Evolutionary conservation across 2,113 vertebrate genomes (phyloP), one percentile per base, ranked within the genome.

Genomic region (Heterotis niloticus): DNA sequence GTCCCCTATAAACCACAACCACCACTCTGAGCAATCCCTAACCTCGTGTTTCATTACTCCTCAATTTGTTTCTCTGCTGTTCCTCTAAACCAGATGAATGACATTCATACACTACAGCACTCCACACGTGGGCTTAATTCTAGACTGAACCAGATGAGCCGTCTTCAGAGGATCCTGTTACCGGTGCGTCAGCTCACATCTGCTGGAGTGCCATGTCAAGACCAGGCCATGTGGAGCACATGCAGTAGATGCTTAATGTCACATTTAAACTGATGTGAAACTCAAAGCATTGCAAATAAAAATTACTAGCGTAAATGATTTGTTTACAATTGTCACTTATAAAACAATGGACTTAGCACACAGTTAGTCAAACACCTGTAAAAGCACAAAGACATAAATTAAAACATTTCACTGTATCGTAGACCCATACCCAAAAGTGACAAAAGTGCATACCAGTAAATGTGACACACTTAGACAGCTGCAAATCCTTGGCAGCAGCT

Each of bases 91-190:
- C 84, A 81, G 54, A 82, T 28, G 85, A 88, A 90, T 84, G 90
- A 88, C 84, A 87, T 88, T 67, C 90, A 84, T 82, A 86, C 79
- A 84, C 87, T 85, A 88, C 92, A 91, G 83, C 84, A 79, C 83
- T 84, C 84, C 86, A 85, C 94, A 95, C 88, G 88, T 94, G 93
- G 93, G 34, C 90, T 93, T 87, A 82, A 88, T 91, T 96, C 94
- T 94, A 52, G 71, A 76, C 72, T 76, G 87, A 87, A 87, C 90
- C 85, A 90, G 89, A 90, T 90, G 88, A 87, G 81, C 67, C 82
- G 57, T 81, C 87, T 89, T 86, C 84, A 87, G 74, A 87, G 88
- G 81, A 44, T 87, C 86, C 82, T 84, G 86, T 88, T 89, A 87
- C 89, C 77, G 78, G 88, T 84, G 90, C 88, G 88, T 87, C 88